Evolutionary conservation across 2,888 invertebrate genomes (phyloP).

Genomic region (Leptinotarsa peninsularis): DNA sequence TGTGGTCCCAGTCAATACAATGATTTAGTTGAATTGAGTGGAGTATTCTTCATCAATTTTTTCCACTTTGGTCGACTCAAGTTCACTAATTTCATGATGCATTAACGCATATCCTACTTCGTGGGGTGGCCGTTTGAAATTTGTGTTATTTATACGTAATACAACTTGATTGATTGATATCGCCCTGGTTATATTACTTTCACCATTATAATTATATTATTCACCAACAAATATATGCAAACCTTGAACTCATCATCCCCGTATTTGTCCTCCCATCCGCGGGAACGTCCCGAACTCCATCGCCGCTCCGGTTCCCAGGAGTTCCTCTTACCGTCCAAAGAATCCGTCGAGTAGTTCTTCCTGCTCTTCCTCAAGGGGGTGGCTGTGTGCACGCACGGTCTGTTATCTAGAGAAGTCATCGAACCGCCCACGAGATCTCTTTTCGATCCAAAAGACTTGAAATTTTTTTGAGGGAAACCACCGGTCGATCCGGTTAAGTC

Average conservation of each 20-base stretch:
- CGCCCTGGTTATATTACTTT: no score
- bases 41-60: no score
- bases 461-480: slow-evolving; percentile 59
- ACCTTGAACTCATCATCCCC: slow-evolving; percentile 70
- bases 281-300: slow-evolving; percentile 72
- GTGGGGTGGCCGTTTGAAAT: no score
- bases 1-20: no score
- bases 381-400: slow-evolving; percentile 65
- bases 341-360: slow-evolving; percentile 76
- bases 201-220: not conserved
- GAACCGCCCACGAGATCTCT: slow-evolving; percentile 57
- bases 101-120: no score
- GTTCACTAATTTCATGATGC: no score
- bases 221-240: slow-evolving; percentile 30
- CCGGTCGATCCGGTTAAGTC: slow-evolving; percentile 64
- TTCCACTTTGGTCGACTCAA: no score
- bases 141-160: no score
- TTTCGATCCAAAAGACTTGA: slow-evolving; percentile 58
- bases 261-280: slow-evolving; percentile 71
- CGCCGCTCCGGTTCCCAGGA: slow-evolving; percentile 78
- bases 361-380: slow-evolving; percentile 69
- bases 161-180: no score
- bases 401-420: slow-evolving; percentile 54
- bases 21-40: no score
- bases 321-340: slow-evolving; percentile 76